Evolutionary conservation across 2,888 invertebrate genomes (phyloP).

Genomic region (Brachyptera risi): DNA sequence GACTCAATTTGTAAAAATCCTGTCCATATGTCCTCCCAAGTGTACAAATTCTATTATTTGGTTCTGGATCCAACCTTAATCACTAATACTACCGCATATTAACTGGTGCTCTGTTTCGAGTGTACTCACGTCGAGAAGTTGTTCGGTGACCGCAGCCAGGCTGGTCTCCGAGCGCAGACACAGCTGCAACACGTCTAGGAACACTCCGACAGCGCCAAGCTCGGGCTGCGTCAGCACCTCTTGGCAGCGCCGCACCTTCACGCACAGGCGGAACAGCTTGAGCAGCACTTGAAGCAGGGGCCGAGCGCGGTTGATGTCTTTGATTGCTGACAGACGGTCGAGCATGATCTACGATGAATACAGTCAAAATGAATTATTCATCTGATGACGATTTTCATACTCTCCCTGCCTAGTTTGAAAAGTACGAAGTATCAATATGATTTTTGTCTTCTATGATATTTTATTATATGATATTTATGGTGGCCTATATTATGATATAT

Average conservation of each 20-base stretch:
- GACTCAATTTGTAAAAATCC: too few species aligned
- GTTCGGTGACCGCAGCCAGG: conserved; percentile 79
- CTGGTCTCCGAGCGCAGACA: conserved; percentile 63
- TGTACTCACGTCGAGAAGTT: conserved; percentile 68
- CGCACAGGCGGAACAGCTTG: conserved; percentile 83
- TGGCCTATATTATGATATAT: too few species aligned
- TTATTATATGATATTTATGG: too few species aligned
- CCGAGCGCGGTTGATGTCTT: conserved; percentile 80
- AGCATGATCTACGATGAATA: conserved; percentile 65
- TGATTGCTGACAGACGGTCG: conserved; percentile 77
- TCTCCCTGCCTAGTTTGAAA: too few species aligned
- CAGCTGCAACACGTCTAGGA: conserved; percentile 79
- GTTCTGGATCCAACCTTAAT: too few species aligned
- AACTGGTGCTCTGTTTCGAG: too few species aligned
- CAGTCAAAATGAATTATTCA: not conserved
- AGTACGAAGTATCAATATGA: too few species aligned
- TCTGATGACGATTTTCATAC: not conserved
- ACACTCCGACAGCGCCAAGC: conserved; percentile 74
- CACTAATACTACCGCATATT: too few species aligned
- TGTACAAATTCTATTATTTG: too few species aligned
- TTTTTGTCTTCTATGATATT: too few species aligned
- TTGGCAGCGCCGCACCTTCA: conserved; percentile 86
- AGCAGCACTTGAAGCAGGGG: conserved; percentile 84
- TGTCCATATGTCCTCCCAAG: too few species aligned
- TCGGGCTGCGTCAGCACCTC: conserved; percentile 83